phyloP scores from a whole-genome alignment of 2,113 vertebrate genomes.

The Carassius carassius region DNA sequence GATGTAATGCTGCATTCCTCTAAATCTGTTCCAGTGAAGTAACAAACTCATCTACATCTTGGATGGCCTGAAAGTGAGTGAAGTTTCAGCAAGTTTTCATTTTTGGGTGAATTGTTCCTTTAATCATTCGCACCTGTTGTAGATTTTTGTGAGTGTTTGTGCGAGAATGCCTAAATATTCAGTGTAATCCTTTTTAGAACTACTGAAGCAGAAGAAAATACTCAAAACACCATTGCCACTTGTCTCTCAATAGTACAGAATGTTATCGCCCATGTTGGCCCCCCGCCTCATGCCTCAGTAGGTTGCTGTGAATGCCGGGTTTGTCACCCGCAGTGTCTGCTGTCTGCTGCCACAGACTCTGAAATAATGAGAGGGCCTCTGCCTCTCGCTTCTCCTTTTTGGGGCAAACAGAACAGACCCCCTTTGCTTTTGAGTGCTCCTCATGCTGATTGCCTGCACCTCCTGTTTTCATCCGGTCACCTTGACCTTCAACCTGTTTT shows the following conservation, averaged over 20 bases:
- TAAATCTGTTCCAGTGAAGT: background rate
- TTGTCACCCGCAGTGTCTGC: slow-evolving; percentile 53
- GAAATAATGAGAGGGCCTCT: slow-evolving; percentile 57
- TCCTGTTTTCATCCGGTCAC: slow-evolving; percentile 51
- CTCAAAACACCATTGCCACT: slow-evolving; percentile 49
- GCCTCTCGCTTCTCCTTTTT: slow-evolving; percentile 24
- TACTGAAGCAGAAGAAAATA: slow-evolving; percentile 51
- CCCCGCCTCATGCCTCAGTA: slow-evolving; percentile 19
- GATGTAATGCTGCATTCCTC: background rate
- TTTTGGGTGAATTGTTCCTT: background rate
- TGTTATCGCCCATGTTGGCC: slow-evolving; percentile 13
- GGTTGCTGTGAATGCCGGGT: slow-evolving; percentile 31
- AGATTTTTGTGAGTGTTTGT: background rate
- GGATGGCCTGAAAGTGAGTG: background rate
- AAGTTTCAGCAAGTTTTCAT: background rate
- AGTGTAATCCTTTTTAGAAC: slow-evolving; percentile 42
- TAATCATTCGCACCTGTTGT: background rate
- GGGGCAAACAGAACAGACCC: slow-evolving; percentile 51
- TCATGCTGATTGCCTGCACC: slow-evolving; percentile 55
- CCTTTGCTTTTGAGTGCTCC: slow-evolving; percentile 57
- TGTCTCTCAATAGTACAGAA: slow-evolving; percentile 42
- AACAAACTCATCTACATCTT: background rate
- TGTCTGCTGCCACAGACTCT: slow-evolving; percentile 46
- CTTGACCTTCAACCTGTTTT: slow-evolving; percentile 72
- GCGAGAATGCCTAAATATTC: slow-evolving; percentile 32